Percentiles rank a stretch among this genome's conserved stretches.
phyloP scores from a whole-genome alignment of 53 echinoderm and acorn worm species.

The Echinometra lucunter region DNA sequence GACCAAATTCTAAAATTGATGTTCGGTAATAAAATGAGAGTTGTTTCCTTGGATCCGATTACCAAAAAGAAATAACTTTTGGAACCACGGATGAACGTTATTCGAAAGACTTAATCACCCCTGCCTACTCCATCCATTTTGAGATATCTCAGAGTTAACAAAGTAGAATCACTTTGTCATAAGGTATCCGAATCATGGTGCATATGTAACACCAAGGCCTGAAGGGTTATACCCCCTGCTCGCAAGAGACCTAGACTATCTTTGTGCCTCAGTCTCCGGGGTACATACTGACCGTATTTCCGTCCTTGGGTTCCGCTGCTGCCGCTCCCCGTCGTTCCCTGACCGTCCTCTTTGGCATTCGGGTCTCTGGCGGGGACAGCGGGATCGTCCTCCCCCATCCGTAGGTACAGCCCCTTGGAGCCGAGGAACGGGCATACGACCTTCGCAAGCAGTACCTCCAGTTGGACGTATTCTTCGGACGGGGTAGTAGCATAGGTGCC shows the following conservation, averaged over 20 bases:
- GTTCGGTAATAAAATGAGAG: too few species aligned
- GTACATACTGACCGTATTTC: conserved; percentile 67
- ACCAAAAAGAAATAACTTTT: too few species aligned
- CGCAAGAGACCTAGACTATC: conserved; percentile 27
- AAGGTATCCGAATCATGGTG: background rate
- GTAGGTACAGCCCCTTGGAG: conserved; percentile 86
- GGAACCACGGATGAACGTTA: too few species aligned
- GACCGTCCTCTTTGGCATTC: conserved; percentile 65
- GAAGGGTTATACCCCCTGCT: background rate
- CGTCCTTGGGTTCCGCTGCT: conserved; percentile 51
- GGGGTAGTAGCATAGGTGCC: conserved; percentile 61
- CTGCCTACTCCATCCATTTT: too few species aligned
- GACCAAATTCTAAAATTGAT: too few species aligned
- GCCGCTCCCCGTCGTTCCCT: background rate
- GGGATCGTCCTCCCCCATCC: conserved; percentile 82
- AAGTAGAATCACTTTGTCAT: background rate
- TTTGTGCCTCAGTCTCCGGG: conserved; percentile 40
- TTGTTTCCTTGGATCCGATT: too few species aligned
- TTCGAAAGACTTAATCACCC: too few species aligned
- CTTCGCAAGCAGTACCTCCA: conserved; percentile 87
- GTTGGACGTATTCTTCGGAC: conserved; percentile 83
- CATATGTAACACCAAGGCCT: background rate
- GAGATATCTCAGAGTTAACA: background rate
- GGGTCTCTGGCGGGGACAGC: conserved; percentile 79
- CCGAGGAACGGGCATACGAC: conserved; percentile 95